phyloP scores from a whole-genome alignment of 2,888 invertebrate genomes.

The Pachycephus smyrnensis region DNA sequence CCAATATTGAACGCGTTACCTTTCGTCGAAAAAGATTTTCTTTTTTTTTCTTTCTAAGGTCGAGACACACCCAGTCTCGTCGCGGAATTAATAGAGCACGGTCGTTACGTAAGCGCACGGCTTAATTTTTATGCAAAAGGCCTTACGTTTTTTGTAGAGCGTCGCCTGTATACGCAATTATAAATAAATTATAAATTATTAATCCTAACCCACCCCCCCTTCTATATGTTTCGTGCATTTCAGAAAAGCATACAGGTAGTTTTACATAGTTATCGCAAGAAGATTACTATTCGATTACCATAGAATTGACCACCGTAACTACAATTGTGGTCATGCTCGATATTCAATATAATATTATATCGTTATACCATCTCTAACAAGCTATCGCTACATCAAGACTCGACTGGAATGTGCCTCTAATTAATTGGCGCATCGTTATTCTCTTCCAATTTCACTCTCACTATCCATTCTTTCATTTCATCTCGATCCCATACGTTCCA shows the following conservation, averaged over 20 bases:
- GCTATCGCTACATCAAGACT: constrained; percentile 60
- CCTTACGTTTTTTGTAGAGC: constrained; percentile 48
- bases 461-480: constrained; percentile 16
- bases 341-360: constrained; percentile 47
- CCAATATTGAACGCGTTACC: neutral
- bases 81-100: constrained; percentile 12
- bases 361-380: constrained; percentile 58
- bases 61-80: constrained; percentile 33
- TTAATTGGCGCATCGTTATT: constrained; percentile 6
- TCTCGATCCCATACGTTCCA: neutral
- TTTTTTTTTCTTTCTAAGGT: neutral
- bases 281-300: constrained; percentile 50
- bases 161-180: constrained; percentile 53
- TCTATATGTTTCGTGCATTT: constrained; percentile 92
- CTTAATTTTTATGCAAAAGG: constrained; percentile 64
- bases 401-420: constrained; percentile 60
- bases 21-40: neutral
- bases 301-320: constrained; percentile 57
- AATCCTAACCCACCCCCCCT: constrained; percentile 72
- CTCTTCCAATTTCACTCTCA: constrained; percentile 14
- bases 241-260: constrained; percentile 83
- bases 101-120: constrained; percentile 32
- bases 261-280: constrained; percentile 55
- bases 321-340: constrained; percentile 57
- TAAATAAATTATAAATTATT: constrained; percentile 67